Evolutionary conservation across 2,888 invertebrate genomes (phyloP).

Genomic region (Punctoribates punctum): DNA sequence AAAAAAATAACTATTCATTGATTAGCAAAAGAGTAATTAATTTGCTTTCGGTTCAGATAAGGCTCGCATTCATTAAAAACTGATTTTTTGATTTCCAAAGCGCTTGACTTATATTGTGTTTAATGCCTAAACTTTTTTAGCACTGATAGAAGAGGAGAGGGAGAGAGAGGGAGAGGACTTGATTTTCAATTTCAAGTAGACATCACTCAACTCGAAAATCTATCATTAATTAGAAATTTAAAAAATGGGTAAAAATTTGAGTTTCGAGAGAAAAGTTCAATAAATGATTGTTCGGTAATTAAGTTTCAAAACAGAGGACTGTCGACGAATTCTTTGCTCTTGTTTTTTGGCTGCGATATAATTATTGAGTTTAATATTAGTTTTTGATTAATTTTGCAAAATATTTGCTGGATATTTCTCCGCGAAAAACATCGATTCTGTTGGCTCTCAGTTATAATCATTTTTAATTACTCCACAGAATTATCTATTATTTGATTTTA

Average conservation of each 20-base stretch:
- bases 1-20: conserved; percentile 9
- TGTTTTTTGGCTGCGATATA: neutral
- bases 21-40: neutral
- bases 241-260: neutral
- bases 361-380: conserved; percentile 9
- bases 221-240: conserved; percentile 31
- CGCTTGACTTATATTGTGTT: neutral
- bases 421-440: neutral
- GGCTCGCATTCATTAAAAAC: neutral
- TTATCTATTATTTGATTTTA: conserved; percentile 29
- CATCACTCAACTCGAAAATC: conserved; percentile 6
- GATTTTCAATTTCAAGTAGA: neutral
- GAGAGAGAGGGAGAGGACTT: neutral
- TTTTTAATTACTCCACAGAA: conserved; percentile 16
- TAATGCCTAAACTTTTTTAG: neutral
- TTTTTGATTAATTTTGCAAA: conserved; percentile 24
- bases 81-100: neutral
- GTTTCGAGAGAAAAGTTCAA: neutral
- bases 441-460: neutral
- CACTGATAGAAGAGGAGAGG: no score
- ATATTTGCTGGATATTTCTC: neutral
- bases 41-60: neutral
- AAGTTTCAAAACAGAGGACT: neutral
- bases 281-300: conserved; percentile 5
- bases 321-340: neutral